phyloP scores from a whole-genome alignment of 2,888 invertebrate species.

The Cerastis leucographa region DNA sequence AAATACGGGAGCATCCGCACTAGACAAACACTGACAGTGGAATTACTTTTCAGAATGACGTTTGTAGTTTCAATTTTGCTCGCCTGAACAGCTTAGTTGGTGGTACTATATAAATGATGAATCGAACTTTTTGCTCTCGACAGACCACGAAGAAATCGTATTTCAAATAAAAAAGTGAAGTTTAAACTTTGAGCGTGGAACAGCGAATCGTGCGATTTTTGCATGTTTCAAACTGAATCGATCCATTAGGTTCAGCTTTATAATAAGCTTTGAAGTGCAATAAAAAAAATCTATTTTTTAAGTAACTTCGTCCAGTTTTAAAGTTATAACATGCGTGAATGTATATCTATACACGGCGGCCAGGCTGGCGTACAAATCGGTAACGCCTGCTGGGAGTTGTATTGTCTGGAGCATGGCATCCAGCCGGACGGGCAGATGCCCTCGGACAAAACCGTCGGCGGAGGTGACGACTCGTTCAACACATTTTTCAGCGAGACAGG shows the following conservation, averaged over 20 bases:
- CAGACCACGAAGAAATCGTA: conserved; percentile 20
- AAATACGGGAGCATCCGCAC: no score
- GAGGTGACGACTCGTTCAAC: conserved; percentile 98
- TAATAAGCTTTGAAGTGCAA: conserved; percentile 63
- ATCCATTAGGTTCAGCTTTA: conserved; percentile 68
- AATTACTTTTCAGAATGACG: no score
- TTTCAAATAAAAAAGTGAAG: conserved; percentile 47
- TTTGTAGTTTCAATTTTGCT: no score
- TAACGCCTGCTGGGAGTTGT: conserved; percentile 96
- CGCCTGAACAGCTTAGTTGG: no score
- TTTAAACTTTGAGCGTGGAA: conserved; percentile 63
- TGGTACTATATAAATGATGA: background rate
- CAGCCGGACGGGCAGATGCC: conserved; percentile 97
- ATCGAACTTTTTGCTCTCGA: conserved; percentile 29
- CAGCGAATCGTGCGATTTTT: conserved; percentile 60
- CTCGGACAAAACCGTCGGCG: conserved; percentile 94
- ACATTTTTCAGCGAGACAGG: conserved; percentile 98
- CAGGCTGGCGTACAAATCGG: conserved; percentile 95
- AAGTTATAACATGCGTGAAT: conserved; percentile 85
- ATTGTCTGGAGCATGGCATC: conserved; percentile 95
- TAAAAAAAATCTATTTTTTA: conserved; percentile 77
- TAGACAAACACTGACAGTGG: no score
- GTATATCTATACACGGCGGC: conserved; percentile 88
- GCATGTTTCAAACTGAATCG: conserved; percentile 68
- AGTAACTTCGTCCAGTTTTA: conserved; percentile 68